Base-by-base conservation (phyloP, 2,113 vertebrate genomes). In the Acrocephalus arundinaceus region DNA sequence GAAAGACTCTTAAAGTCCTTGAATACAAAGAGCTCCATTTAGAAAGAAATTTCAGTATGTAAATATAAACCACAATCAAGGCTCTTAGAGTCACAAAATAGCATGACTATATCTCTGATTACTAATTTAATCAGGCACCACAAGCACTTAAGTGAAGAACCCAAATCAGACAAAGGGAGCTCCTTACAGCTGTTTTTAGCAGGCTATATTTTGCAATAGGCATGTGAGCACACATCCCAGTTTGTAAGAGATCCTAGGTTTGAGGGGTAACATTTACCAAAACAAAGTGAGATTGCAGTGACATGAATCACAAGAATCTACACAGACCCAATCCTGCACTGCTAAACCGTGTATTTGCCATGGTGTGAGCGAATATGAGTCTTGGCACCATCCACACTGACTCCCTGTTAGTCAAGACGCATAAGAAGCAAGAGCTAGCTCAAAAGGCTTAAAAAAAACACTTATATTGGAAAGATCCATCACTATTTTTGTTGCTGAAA, bases 41-140 rank as follows among this genome's bases (percentile, higher is more conserved):
- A 97, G 96, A 98, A 96, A 97, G 95, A 98, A 97, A 97, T 87
- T 96, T 81, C 91, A 97, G 97, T 97, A 97, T 98, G 94, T 96
- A 97, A 97, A 97, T 97, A 97, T 97, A 98, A 98, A 97, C 96
- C 97, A 98, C 97, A 98, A 97, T 97, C 97, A 98, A 98, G 96
- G 89, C 96, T 97, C 97, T 98, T 94, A 95, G 95, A 97, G 97
- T 97, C 97, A 97, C 89, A 95, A 97, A 97, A 96, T 46, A 96
- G 97, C 97, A 96, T 87, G 96, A 97, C 97, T 96, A 84, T 93
- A 94, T 97, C 84, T 95, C 95, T 98, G 98, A 97, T 97, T 96
- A 90, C 94, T 97, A 97, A 98, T 97, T 97, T 96, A 98, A 98
- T 98, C 97, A 97, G 95, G 80, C 91, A 97, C 89, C 75, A 86